phyloP scores from a whole-genome alignment of 2,797 vertebrate species.

The Monodelphis domestica region DNA sequence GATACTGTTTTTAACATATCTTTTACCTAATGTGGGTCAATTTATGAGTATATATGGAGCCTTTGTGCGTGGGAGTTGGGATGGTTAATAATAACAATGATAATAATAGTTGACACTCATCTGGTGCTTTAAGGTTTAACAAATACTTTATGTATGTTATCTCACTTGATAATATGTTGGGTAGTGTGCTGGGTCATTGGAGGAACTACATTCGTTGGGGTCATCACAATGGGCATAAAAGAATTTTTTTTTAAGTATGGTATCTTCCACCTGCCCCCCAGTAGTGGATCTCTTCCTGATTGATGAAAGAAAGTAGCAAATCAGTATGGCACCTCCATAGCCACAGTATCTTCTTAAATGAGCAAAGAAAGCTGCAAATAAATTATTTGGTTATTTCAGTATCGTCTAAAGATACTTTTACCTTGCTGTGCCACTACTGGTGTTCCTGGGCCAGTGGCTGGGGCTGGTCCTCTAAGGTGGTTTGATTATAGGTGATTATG shows the following conservation, averaged over 20 bases:
- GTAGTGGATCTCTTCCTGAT: not conserved
- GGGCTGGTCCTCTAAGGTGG: conserved; percentile 7
- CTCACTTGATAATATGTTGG: too few species aligned
- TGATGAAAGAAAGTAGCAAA: not conserved
- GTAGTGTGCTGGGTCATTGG: not conserved
- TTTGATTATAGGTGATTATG: not conserved
- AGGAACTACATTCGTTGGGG: not conserved
- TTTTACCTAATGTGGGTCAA: conserved; percentile 75
- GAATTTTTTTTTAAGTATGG: not conserved
- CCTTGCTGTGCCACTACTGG: too few species aligned
- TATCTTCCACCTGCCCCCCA: not conserved
- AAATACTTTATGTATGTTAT: not conserved
- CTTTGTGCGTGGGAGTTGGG: conserved; percentile 11
- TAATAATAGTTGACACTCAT: not conserved
- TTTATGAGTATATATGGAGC: conserved; percentile 70
- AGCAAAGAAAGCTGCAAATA: conserved; percentile 25
- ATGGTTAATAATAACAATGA: not conserved
- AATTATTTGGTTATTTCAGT: conserved; percentile 3
- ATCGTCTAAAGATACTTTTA: not conserved
- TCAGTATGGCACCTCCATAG: conserved; percentile 63
- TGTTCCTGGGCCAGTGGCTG: not conserved
- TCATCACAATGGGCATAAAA: not conserved
- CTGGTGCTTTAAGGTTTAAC: not conserved
- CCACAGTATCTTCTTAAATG: conserved; percentile 40
- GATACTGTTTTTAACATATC: conserved; percentile 50